These are phyloP conservation scores for Cryptocheilus praepositus DNA, from an alignment of 2,888 invertebrate genomes.

Conservation along the genomic window DNA sequence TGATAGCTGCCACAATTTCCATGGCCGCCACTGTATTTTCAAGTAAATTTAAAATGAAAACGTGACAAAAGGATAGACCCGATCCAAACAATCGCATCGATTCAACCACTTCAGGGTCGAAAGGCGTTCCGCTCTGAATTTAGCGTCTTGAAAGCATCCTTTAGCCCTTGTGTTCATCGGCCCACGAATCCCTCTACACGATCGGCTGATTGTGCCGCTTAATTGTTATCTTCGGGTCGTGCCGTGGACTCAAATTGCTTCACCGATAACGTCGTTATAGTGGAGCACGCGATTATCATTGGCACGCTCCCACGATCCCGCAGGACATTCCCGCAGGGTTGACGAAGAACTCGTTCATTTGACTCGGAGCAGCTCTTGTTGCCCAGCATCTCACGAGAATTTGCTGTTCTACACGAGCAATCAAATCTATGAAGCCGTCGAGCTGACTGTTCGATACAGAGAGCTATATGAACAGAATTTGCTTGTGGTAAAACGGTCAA, in stretches of 20 bases:
- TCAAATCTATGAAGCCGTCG: too few species aligned
- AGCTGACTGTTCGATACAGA: too few species aligned
- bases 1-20: too few species aligned
- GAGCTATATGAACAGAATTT: too few species aligned
- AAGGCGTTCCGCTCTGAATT: background rate
- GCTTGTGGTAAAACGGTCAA: too few species aligned
- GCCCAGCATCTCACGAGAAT: slow-evolving; percentile 12
- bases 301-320: slow-evolving; percentile 35
- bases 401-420: background rate
- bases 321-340: slow-evolving; percentile 23
- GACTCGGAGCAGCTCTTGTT: background rate
- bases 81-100: too few species aligned
- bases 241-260: slow-evolving; percentile 49
- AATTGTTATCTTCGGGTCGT: slow-evolving; percentile 46
- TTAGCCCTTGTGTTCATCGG: too few species aligned
- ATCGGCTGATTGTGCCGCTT: slow-evolving; percentile 47
- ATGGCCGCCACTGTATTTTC: too few species aligned
- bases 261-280: slow-evolving; percentile 55
- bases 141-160: slow-evolving; percentile 4
- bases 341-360: background rate
- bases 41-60: too few species aligned
- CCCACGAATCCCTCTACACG: slow-evolving; percentile 11
- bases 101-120: background rate
- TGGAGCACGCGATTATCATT: slow-evolving; percentile 48
- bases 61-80: too few species aligned